Evolutionary conservation across 64 coral and sea anemone genomes (phyloP).

Genomic region (Pachyseris speciosa): DNA sequence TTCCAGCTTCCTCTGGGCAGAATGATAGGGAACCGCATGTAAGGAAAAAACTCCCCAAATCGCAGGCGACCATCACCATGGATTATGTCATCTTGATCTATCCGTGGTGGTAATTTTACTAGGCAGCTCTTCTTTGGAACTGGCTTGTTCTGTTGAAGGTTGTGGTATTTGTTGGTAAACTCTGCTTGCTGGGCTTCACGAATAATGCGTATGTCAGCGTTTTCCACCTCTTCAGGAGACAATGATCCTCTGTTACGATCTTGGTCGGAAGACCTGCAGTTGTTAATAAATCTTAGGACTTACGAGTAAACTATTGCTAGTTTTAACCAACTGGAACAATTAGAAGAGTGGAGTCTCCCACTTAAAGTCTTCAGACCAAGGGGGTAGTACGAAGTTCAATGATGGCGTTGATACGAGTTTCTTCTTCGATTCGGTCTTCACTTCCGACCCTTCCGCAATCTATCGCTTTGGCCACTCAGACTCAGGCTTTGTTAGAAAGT

Average conservation of each 20-base stretch:
- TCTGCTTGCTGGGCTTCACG: not conserved
- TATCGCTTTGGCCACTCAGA: not conserved
- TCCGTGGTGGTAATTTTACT: not conserved
- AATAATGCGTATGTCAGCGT: not conserved
- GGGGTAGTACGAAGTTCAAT: not conserved
- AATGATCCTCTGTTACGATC: not conserved
- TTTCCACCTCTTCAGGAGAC: not conserved
- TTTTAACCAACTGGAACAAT: conserved; percentile 14
- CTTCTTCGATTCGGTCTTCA: not conserved
- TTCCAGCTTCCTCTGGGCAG: too few species aligned
- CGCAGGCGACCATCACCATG: not conserved
- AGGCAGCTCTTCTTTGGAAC: not conserved
- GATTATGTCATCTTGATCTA: not conserved
- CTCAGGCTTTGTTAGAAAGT: not conserved
- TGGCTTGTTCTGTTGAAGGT: not conserved
- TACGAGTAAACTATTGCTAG: not conserved
- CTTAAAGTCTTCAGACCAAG: not conserved
- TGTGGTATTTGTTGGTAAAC: not conserved
- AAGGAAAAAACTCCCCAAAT: not conserved
- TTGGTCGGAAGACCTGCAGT: not conserved
- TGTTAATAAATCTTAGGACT: conserved; percentile 49
- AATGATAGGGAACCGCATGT: not conserved
- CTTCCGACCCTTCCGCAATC: not conserved
- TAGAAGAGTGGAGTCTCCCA: conserved; percentile 4
- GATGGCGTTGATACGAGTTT: not conserved